Conservation (phyloP, 2,797 vertebrate species). For the Lateolabrax maculatus region DNA sequence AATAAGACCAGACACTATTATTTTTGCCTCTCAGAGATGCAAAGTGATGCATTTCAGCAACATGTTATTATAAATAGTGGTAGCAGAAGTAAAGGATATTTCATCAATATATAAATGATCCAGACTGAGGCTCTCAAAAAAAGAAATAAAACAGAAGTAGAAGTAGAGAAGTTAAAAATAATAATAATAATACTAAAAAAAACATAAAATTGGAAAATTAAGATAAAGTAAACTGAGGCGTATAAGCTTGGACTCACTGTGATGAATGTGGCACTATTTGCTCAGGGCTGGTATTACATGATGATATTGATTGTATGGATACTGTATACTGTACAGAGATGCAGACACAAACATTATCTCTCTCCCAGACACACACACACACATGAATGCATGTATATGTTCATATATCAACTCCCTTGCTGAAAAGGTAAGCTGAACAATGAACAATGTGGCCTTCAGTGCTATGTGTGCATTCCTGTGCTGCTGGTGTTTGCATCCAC, state of each 20-base stretch:
- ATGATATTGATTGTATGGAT: background rate
- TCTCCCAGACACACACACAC: background rate
- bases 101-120: background rate
- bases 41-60: constrained; percentile 9
- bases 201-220: background rate
- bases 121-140: background rate
- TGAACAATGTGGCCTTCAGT: constrained; percentile 19
- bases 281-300: background rate
- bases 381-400: background rate
- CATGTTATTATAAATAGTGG: background rate
- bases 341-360: background rate
- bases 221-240: background rate
- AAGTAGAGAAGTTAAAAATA: background rate
- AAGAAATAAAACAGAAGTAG: background rate
- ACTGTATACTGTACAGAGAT: background rate
- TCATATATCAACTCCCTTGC: background rate
- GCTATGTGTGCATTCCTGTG: constrained; percentile 10
- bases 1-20: background rate
- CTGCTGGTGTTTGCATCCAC: constrained; percentile 13
- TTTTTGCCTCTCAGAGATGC: background rate
- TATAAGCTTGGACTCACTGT: background rate
- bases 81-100: background rate
- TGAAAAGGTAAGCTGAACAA: constrained; percentile 2
- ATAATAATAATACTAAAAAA: background rate
- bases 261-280: background rate